Conservation (phyloP, 35 echinoderm and acorn worm genomes). For the Diadema setosum region DNA sequence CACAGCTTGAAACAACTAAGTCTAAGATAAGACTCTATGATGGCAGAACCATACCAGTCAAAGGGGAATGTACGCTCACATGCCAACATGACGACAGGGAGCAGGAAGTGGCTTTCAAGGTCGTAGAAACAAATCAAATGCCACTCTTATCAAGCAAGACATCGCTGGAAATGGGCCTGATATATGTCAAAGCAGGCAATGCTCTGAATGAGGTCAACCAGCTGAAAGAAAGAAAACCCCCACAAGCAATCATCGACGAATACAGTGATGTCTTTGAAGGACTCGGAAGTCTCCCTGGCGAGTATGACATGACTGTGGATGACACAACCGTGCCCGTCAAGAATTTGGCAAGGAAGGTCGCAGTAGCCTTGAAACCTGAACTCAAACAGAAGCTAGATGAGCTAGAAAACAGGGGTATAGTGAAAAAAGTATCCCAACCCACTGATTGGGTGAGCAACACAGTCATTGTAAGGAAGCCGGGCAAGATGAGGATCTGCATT, state of each 20-base stretch:
- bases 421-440: conserved; percentile 25
- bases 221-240: neutral
- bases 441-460: conserved; percentile 49
- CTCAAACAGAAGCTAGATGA: conserved; percentile 29
- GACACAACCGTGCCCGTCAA: neutral
- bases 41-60: neutral
- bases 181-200: no score
- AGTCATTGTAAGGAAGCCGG: conserved; percentile 35
- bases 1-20: neutral
- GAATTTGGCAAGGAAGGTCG: conserved; percentile 17
- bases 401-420: neutral
- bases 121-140: neutral
- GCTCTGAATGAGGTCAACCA: no score
- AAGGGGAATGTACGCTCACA: neutral
- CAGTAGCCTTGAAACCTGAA: conserved; percentile 31
- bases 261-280: conserved; percentile 41
- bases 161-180: neutral
- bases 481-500: conserved; percentile 46
- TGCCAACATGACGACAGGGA: neutral
- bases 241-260: neutral
- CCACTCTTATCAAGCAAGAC: neutral
- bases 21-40: neutral
- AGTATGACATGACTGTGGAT: conserved; percentile 21
- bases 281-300: neutral
- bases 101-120: neutral